A percentile compares a stretch with the other conserved stretches of the same genome.
phyloP scores from a whole-genome alignment of 2,113 vertebrate genomes.

The Perca fluviatilis region DNA sequence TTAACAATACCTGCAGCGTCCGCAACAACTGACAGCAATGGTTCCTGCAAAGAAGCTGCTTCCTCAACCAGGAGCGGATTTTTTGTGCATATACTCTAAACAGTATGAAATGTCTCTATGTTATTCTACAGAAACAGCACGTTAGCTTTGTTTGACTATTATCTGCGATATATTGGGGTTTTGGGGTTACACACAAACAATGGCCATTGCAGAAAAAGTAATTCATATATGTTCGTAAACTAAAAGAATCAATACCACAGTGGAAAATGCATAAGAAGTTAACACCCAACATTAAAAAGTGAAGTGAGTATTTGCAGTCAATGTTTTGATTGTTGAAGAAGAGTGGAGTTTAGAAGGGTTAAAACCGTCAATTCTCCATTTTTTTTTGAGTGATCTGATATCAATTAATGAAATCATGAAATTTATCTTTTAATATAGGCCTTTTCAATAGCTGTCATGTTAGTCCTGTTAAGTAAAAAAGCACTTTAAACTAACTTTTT shows the following conservation, averaged over 20 bases:
- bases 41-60: conserved; percentile 68
- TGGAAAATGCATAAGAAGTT: background rate
- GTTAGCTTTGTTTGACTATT: background rate
- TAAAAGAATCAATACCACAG: background rate
- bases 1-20: conserved; percentile 27
- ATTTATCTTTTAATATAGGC: no score
- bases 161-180: background rate
- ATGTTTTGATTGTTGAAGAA: background rate
- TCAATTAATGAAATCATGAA: no score
- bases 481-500: no score
- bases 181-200: background rate
- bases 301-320: background rate
- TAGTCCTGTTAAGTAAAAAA: no score
- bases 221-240: background rate
- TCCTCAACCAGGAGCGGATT: conserved; percentile 33
- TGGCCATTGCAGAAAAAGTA: background rate
- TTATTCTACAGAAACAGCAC: conserved; percentile 48
- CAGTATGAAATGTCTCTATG: background rate
- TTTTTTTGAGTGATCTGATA: no score
- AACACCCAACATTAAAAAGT: background rate
- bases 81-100: conserved; percentile 45
- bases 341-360: background rate
- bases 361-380: background rate
- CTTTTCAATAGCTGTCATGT: no score
- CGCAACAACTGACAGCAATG: conserved; percentile 42